A percentile compares a stretch with the other conserved stretches of the same genome.
Conservation (phyloP, 1,140 invertebrate genomes). For the Piezodorus guildinii region DNA sequence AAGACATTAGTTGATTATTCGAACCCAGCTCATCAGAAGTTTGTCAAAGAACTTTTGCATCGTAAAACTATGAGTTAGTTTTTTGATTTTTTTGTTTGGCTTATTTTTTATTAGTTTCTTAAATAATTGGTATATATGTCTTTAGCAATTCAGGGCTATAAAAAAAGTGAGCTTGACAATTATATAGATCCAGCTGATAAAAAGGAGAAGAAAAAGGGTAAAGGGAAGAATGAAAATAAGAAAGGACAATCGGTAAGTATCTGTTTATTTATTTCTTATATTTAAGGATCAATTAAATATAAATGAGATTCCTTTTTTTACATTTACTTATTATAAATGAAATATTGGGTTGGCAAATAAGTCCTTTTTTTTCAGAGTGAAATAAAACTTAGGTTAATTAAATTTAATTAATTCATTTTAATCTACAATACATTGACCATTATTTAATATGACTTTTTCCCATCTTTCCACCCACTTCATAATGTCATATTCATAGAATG, state of each 20-base stretch:
- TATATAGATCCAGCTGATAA: conserved; percentile 26
- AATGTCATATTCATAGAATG: no score
- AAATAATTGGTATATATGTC: neutral
- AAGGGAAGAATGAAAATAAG: conserved; percentile 2
- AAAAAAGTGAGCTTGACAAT: conserved; percentile 26
- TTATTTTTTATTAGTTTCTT: neutral
- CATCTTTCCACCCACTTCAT: no score
- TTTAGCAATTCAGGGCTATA: conserved; percentile 20
- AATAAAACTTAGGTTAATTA: no score
- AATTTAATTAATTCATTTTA: no score
- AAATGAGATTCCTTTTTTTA: no score
- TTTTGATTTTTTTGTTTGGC: conserved; percentile 15
- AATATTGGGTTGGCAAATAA: no score
- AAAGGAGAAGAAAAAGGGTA: conserved; percentile 25
- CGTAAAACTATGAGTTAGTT: conserved; percentile 20
- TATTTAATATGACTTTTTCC: no score
- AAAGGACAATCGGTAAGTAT: conserved; percentile 12
- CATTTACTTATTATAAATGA: no score
- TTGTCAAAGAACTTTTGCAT: conserved; percentile 44
- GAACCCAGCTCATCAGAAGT: conserved; percentile 49
- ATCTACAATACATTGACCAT: no score
- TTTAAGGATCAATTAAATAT: no score
- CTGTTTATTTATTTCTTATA: conserved; percentile 27
- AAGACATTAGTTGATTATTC: conserved; percentile 50
- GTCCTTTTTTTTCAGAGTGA: no score